These are phyloP conservation scores for Eilema sororculum DNA, from an alignment of 2,888 invertebrate species.

Conservation along the genomic window DNA sequence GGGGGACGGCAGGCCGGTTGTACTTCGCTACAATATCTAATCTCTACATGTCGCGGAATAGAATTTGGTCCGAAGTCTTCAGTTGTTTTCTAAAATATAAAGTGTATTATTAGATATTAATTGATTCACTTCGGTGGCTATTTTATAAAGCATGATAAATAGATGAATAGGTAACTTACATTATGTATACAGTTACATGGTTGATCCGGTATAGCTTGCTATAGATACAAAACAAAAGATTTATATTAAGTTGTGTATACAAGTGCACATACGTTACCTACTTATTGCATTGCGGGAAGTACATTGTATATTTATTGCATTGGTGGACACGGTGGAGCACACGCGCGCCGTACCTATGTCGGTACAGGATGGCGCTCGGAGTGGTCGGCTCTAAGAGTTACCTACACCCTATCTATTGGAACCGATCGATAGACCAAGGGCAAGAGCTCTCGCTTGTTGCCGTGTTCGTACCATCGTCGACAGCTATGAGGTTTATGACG, in stretches of 20 bases:
- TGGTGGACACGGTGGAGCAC: too few species aligned
- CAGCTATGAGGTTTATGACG: too few species aligned
- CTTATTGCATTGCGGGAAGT: too few species aligned
- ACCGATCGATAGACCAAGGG: too few species aligned
- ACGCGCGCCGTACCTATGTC: too few species aligned
- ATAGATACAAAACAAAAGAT: conserved; percentile 32
- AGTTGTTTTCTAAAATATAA: conserved; percentile 58
- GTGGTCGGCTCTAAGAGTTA: too few species aligned
- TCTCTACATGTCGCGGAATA: conserved; percentile 65
- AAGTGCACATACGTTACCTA: not conserved
- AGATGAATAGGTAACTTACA: conserved; percentile 58
- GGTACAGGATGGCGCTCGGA: not conserved
- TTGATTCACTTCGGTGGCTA: not conserved
- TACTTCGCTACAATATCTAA: conserved; percentile 61
- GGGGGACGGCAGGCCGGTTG: conserved; percentile 60
- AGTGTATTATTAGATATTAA: not conserved
- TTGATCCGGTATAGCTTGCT: conserved; percentile 66
- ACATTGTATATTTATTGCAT: too few species aligned
- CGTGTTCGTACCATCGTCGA: too few species aligned
- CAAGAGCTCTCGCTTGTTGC: too few species aligned
- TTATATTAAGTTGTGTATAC: not conserved
- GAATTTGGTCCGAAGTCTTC: conserved; percentile 62
- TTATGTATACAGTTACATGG: conserved; percentile 64
- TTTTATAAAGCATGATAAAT: not conserved
- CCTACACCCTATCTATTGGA: too few species aligned